Evolutionary conservation across 2,888 invertebrate genomes (phyloP).

Genomic region (Melangyna quadrimaculata): DNA sequence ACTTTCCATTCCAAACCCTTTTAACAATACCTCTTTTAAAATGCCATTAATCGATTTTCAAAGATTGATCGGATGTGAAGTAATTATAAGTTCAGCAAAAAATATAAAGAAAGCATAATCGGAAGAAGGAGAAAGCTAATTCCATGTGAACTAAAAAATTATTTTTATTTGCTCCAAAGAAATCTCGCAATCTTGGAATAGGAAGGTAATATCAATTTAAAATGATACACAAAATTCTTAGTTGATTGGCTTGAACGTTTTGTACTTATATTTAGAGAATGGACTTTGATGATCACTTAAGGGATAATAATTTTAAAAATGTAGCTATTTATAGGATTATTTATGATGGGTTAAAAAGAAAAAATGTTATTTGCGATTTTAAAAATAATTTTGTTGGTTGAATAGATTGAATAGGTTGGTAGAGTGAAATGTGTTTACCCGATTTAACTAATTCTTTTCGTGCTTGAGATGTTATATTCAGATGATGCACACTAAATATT

Average conservation of each 20-base stretch:
- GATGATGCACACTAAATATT: too few species aligned
- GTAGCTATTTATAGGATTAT: too few species aligned
- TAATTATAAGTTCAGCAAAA: not conserved
- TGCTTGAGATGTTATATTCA: too few species aligned
- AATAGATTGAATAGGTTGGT: too few species aligned
- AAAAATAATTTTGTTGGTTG: too few species aligned
- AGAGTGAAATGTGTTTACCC: too few species aligned
- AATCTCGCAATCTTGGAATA: not conserved
- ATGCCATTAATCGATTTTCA: not conserved
- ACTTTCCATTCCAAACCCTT: not conserved
- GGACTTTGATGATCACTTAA: too few species aligned
- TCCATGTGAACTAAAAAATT: not conserved
- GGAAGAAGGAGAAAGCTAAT: conserved; percentile 9
- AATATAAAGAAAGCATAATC: not conserved
- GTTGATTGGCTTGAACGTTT: not conserved
- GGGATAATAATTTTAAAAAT: too few species aligned
- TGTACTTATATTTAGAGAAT: too few species aligned
- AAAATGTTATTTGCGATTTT: too few species aligned
- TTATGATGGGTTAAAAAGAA: too few species aligned
- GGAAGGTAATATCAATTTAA: not conserved
- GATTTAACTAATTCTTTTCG: too few species aligned
- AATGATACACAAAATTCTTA: not conserved
- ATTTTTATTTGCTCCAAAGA: not conserved
- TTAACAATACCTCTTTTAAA: not conserved
- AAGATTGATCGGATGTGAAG: not conserved